Evolutionary conservation across 2,888 invertebrate species (phyloP), one percentile per base, ranked within the genome.

Genomic region (Rhagium mordax): DNA sequence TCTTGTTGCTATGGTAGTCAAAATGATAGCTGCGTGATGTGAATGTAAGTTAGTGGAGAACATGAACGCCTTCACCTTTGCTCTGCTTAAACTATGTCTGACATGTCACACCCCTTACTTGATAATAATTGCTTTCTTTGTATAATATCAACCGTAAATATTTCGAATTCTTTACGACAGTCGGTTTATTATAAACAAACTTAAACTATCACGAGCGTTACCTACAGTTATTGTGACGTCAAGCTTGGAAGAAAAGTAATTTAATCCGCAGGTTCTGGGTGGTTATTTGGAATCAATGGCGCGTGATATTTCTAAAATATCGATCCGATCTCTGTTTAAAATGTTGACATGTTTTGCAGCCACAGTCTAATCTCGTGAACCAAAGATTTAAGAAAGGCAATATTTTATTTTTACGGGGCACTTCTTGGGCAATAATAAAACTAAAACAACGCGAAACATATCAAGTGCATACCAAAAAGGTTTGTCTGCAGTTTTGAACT

Each of bases 21-120:
- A 59, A 71, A 66, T 66, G 66, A 66, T 47, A 60, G 57, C 59
- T 61, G 67, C 71, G 71, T 71, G 71, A 71, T 59, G 60, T 66
- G 71, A 71, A 71, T 71, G 71, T 66, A 61, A 71, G 71, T 71
- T 53, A 71, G 60, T 66, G 71, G 71, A 66, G 66, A 66, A 71
- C 71, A 33, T 60, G 71, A 66, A 48, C 59, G 66, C 71, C 71
- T 71, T 71, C 71, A 71, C 64, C 71, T 71, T 71, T 71, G 71
- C 71, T 66, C 71, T 60, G 69, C 61, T 68, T 57, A 59, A 59
- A 68, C 49, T 68, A 60, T 61, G 61, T 69, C 69, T 69, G 47
- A 20, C 57, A 41, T 57, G 66, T 67, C 57, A 47, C 66, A 67
- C 57, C 48, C 66, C 66, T 67, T 20, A 15, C 41, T 21, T 61